These are phyloP conservation scores for Myotis myotis DNA, from an alignment of 2,797 vertebrate species.

Conservation along the genomic window DNA sequence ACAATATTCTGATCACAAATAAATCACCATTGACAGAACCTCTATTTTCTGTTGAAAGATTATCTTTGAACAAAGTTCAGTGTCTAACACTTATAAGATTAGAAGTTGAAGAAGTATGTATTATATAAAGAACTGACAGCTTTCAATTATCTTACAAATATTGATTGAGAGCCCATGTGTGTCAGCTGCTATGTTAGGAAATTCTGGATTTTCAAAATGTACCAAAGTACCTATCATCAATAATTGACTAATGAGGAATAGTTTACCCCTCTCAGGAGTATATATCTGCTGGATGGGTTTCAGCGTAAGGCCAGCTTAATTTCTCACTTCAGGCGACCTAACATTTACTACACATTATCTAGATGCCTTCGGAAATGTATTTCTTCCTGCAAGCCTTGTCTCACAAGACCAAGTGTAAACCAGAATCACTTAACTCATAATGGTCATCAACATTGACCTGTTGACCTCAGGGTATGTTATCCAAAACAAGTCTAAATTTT, in stretches of 20 bases:
- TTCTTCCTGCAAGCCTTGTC: background rate
- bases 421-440: background rate
- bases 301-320: background rate
- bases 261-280: background rate
- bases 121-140: background rate
- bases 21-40: background rate
- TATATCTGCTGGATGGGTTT: background rate
- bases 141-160: conserved; percentile 22
- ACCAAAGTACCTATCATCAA: background rate
- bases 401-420: background rate
- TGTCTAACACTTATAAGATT: background rate
- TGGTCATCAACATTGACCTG: background rate
- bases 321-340: background rate
- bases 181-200: background rate
- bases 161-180: background rate
- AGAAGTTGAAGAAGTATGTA: background rate
- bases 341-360: background rate
- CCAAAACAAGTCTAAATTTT: background rate
- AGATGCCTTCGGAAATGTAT: background rate
- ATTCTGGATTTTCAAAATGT: background rate
- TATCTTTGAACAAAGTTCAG: background rate
- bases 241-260: background rate
- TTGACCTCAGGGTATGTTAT: background rate
- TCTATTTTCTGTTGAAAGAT: background rate
- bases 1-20: background rate